Evolutionary conservation across 2,797 vertebrate species (phyloP), one percentile per base, ranked within the genome.

Genomic region (Miichthys miiuy): DNA sequence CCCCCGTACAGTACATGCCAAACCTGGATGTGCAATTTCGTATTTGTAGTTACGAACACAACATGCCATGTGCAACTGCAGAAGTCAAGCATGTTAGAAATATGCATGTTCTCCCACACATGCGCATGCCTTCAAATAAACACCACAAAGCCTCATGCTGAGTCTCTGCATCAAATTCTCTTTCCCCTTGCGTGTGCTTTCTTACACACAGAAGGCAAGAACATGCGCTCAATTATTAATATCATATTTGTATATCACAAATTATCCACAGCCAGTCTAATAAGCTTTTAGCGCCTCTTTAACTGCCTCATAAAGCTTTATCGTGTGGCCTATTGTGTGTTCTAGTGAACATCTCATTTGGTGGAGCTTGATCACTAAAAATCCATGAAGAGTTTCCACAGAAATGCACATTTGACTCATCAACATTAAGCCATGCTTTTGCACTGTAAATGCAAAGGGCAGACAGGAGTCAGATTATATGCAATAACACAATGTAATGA

Each of bases 401-500:
- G 65, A 46, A 67, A 72, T 61, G n/a, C 47, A 23, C 27, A 25
- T 56, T 71, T 65, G 34, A 48, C 50, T 54, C 63, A 18, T 50
- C 25, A 72, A 56, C 23, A 71, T 67, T 78, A 56, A 79, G 68
- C 58, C n/a, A 18, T 9, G 68, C 68, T 69, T 74, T 20, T 1
- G 6, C 48, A 50, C 56, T 79, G 64, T 81, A 60, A 72, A 72
- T 76, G 84, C 67, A 85, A 77, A 82, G 38, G 16, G 48, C 44
- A 69, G 65, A 66, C 76, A 80, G 66, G 54, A 70, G 80, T 85
- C 74, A 80, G 72, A 89, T 87, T 82, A 79, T 78, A 75, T 82
- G 79, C 84, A 86, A 85, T 89, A 89, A 90, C 81, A 92, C 79
- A 87, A 79, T 80, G 76, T 84, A 63, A 88, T 92, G 84, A 93